Conservation (phyloP, 2,888 invertebrate species). For the Acronicta psi region DNA sequence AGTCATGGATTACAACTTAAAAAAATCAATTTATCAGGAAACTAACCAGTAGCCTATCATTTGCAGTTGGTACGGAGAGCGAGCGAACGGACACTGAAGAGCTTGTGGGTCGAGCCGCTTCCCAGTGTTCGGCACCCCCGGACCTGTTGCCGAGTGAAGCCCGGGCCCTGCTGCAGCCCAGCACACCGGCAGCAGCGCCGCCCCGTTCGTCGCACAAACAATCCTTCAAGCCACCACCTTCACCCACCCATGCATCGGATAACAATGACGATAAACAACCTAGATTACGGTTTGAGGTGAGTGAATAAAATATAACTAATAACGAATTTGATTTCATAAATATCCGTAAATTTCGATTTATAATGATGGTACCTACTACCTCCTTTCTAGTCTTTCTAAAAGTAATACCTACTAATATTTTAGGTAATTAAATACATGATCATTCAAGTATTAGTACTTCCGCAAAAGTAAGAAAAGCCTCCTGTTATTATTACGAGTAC, state of each 20-base stretch:
- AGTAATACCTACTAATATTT: too few relatives aligned
- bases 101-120: slow-evolving; percentile 90
- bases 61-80: slow-evolving; percentile 90
- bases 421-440: too few relatives aligned
- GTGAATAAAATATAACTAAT: not conserved
- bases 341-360: too few relatives aligned
- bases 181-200: slow-evolving; percentile 61
- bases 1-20: too few relatives aligned
- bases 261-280: slow-evolving; percentile 76
- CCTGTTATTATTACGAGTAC: too few relatives aligned
- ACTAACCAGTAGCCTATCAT: slow-evolving; percentile 9
- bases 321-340: too few relatives aligned
- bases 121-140: slow-evolving; percentile 90
- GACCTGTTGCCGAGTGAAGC: slow-evolving; percentile 89
- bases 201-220: slow-evolving; percentile 54
- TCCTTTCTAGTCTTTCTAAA: too few relatives aligned
- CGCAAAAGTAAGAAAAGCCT: too few relatives aligned
- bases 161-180: slow-evolving; percentile 83
- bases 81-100: slow-evolving; percentile 92
- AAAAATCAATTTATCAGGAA: too few relatives aligned
- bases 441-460: too few relatives aligned
- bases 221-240: slow-evolving; percentile 62
- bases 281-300: slow-evolving; percentile 83
- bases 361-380: too few relatives aligned
- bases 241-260: slow-evolving; percentile 62